Percentiles rank a stretch among this genome's conserved stretches.
Conservation (phyloP, 2,113 vertebrate species). For the Sinocyclocheilus maitianheensis region DNA sequence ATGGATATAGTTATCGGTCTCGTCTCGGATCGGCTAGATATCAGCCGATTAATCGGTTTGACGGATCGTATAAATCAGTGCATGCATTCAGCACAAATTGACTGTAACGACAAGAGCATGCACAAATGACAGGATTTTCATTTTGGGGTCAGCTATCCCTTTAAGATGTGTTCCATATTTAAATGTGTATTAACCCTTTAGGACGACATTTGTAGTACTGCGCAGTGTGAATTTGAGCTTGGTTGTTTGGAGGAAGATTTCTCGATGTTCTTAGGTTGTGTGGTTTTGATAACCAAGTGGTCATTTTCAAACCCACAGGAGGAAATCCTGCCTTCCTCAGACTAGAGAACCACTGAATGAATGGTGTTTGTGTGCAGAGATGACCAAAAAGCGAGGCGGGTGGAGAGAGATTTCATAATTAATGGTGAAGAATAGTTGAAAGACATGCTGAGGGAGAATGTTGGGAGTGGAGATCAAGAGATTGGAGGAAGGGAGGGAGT, state of each 20-base stretch:
- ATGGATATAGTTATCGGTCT: neutral
- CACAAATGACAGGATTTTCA: neutral
- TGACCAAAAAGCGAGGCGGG: neutral
- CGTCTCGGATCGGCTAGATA: neutral
- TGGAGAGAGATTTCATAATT: slow-evolving; percentile 39
- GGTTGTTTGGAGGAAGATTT: neutral
- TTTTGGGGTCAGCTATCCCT: neutral
- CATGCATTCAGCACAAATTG: neutral
- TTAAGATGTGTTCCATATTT: neutral
- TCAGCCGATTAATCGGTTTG: neutral
- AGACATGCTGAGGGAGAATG: slow-evolving; percentile 20
- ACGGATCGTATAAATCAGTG: neutral
- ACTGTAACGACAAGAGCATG: neutral
- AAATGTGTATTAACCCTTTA: neutral
- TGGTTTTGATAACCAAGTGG: neutral
- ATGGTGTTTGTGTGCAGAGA: slow-evolving; percentile 33
- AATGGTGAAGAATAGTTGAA: slow-evolving; percentile 15
- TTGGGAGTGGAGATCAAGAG: neutral
- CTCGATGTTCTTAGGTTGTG: neutral
- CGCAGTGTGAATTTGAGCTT: neutral
- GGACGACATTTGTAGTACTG: neutral
- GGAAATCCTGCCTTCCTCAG: slow-evolving; percentile 65
- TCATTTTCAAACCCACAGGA: slow-evolving; percentile 49
- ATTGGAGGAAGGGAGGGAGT: slow-evolving; percentile 18
- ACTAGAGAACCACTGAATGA: slow-evolving; percentile 65